Conservation (phyloP, 2,113 vertebrate species). For the Amphiprion percula region DNA sequence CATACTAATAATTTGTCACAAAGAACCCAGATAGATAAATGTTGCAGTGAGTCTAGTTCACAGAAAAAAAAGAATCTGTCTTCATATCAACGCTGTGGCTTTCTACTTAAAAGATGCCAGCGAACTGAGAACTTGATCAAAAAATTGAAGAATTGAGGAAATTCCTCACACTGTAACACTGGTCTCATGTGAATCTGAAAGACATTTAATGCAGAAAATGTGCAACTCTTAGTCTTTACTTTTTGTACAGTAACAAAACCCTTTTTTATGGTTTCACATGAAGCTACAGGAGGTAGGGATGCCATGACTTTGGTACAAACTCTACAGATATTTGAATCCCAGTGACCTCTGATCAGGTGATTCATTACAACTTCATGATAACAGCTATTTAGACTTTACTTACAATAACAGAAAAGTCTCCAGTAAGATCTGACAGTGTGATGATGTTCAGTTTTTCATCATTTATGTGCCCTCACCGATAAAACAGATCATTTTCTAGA, state of each 20-base stretch:
- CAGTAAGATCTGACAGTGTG: neutral
- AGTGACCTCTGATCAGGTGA: neutral
- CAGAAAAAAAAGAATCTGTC: too few species aligned
- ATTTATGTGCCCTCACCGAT: neutral
- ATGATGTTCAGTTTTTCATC: too few species aligned
- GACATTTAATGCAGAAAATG: constrained; percentile 51
- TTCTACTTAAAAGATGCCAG: too few species aligned
- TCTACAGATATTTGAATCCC: neutral
- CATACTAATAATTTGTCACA: too few species aligned
- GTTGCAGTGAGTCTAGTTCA: too few species aligned
- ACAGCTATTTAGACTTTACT: neutral
- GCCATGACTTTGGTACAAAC: neutral
- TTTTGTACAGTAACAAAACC: neutral
- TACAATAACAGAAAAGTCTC: neutral
- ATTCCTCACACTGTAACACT: too few species aligned
- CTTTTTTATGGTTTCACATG: neutral
- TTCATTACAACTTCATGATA: neutral
- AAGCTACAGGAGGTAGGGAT: neutral
- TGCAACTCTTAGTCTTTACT: neutral
- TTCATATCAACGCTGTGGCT: too few species aligned
- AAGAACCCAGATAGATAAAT: too few species aligned
- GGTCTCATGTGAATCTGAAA: too few species aligned
- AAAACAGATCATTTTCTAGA: neutral
- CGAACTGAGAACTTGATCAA: too few species aligned
- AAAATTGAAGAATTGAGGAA: too few species aligned